A percentile compares a stretch with the other conserved stretches of the same genome.
phyloP scores from a whole-genome alignment of 2,888 invertebrate species.

The Cephus pygmeus region DNA sequence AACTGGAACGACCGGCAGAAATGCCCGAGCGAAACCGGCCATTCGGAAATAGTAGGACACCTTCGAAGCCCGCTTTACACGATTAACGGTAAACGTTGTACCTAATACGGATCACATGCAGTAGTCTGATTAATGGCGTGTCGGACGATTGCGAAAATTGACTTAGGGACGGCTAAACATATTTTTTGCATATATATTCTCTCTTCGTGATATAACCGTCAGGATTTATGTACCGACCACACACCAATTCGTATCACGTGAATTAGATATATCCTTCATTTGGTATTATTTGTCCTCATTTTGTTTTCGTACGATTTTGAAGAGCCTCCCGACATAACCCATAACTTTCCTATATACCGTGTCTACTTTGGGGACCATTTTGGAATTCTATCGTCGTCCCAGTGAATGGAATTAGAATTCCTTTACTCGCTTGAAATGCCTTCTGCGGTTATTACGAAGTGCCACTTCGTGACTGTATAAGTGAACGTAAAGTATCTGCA shows the following conservation, averaged over 20 bases:
- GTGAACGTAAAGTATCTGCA: neutral
- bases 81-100: constrained; percentile 38
- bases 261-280: neutral
- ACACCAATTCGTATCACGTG: neutral
- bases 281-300: neutral
- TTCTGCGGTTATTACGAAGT: constrained; percentile 39
- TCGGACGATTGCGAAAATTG: neutral
- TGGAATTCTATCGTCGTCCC: constrained; percentile 37
- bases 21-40: neutral
- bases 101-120: constrained; percentile 30
- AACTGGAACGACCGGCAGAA: neutral
- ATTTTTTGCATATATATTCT: neutral
- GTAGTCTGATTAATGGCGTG: constrained; percentile 25
- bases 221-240: neutral
- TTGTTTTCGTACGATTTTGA: neutral
- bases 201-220: neutral
- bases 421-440: constrained; percentile 33
- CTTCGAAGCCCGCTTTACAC: constrained; percentile 2
- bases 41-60: neutral
- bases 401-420: constrained; percentile 41
- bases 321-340: neutral
- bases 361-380: constrained; percentile 19
- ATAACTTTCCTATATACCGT: neutral
- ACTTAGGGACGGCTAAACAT: neutral
- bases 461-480: constrained; percentile 18